Evolutionary conservation across 2,888 invertebrate species (phyloP), one percentile per base, ranked within the genome.

Genomic region (Eretmocerus hayati): DNA sequence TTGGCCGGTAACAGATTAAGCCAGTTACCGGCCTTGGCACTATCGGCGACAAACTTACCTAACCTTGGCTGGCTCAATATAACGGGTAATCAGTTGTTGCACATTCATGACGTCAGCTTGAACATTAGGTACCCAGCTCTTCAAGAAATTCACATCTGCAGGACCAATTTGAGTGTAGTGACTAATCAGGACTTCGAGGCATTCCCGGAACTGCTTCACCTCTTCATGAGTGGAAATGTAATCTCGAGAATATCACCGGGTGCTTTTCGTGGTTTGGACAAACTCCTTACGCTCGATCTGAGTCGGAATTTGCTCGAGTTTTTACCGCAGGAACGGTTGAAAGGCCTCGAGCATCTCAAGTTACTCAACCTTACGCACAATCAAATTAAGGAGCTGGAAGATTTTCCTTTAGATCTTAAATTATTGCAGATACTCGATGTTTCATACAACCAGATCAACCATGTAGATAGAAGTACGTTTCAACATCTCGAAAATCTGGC

Each of bases 121-220:
- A 82, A 84, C 60, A 61, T 70, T 19, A 77, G 81, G 60, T 87
- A 86, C 72, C 83, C 87, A 2, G 75, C 81, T n/a, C 74, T 90
- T n/a, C 84, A 88, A 68, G 87, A 90, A 70, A 77, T 90, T 46
- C 83, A 89, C 65, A 83, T 89, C 57, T 83, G 82, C 53, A 78
- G 79, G 36, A 90, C 90, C 6, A 90, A 90, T 66, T 75, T 90
- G 42, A 86, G 83, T 18, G 85, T 90, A 56, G 79, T 91, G 40
- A 88, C 88, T 0, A 87, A 86, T 58, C 86, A 85, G 65, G 90
- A 90, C 64, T 90, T 91, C 62, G 87, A 88, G 62, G 83, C 85
- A 30, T 90, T 90, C 62, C 86, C 88, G 18, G 80, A 84, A 0
- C 73, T 90, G 30, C 80, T 87, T 63, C 86, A 84, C 62, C 76